A percentile compares a stretch with the other conserved stretches of the same genome.
Evolutionary conservation across 2,797 vertebrate genomes (phyloP).

Genomic region (Loris lydekkerianus): DNA sequence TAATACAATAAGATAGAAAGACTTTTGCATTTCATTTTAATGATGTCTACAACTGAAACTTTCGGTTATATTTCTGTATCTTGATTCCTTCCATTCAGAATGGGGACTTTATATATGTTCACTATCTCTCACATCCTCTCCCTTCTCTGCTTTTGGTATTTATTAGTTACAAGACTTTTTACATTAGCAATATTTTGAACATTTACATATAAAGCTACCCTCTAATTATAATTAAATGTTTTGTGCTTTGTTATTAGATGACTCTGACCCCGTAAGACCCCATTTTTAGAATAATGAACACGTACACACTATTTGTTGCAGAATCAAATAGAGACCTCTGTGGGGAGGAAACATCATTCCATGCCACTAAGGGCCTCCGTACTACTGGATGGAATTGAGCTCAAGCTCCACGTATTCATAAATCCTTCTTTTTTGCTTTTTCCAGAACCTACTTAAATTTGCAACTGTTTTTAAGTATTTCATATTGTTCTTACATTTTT

Average conservation of each 20-base stretch:
- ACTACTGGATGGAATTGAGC: not conserved
- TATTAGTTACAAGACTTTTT: not conserved
- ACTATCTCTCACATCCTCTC: not conserved
- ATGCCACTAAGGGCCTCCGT: not conserved
- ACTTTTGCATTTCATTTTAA: not conserved
- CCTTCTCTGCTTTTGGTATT: not conserved
- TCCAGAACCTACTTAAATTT: not conserved
- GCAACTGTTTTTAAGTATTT: not conserved
- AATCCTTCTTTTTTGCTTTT: not conserved
- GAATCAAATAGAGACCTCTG: not conserved
- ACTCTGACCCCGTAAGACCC: not conserved
- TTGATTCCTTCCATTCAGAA: not conserved
- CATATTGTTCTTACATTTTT: not conserved
- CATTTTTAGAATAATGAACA: not conserved
- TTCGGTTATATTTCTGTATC: not conserved
- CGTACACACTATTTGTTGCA: not conserved
- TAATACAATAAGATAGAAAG: too few species aligned
- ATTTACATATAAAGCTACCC: not conserved
- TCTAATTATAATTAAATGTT: not conserved
- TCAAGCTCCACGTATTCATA: not conserved
- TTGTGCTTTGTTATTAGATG: not conserved
- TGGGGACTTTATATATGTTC: not conserved
- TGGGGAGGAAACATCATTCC: not conserved
- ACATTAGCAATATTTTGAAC: not conserved
- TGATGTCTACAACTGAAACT: not conserved